Evolutionary conservation across 2,113 vertebrate species (phyloP).

Genomic region (Amblyopsis rosae): DNA sequence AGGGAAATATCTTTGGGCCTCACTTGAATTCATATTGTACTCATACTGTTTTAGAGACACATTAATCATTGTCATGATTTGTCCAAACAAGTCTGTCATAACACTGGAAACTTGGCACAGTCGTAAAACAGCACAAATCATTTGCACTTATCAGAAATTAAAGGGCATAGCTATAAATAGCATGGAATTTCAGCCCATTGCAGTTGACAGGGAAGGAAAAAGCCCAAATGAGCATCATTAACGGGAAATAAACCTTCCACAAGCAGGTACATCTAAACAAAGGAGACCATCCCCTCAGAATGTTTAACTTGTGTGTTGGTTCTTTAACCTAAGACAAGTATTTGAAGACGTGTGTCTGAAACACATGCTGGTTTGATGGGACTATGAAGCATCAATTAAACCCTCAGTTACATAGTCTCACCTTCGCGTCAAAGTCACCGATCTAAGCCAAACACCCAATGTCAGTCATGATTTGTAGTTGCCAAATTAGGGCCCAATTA

Average conservation of each 20-base stretch:
- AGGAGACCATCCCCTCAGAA: conserved; percentile 11
- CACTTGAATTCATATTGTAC: conserved; percentile 17
- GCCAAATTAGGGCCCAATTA: conserved; percentile 64
- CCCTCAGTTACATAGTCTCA: conserved; percentile 28
- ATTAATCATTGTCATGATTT: conserved; percentile 53
- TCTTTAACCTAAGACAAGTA: conserved; percentile 13
- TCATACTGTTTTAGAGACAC: conserved; percentile 32
- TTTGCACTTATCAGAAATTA: conserved; percentile 64
- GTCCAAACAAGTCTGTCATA: conserved; percentile 48
- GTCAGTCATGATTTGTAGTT: conserved; percentile 56
- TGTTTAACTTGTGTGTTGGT: neutral
- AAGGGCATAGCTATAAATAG: conserved; percentile 39
- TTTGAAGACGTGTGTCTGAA: conserved; percentile 8
- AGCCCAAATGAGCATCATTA: conserved; percentile 57
- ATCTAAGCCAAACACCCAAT: conserved; percentile 5
- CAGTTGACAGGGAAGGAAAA: conserved; percentile 39
- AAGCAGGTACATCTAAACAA: conserved; percentile 24
- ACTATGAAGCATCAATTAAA: conserved; percentile 11
- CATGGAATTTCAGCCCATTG: conserved; percentile 31
- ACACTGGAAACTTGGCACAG: conserved; percentile 61
- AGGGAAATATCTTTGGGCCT: conserved; percentile 24
- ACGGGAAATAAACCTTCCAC: conserved; percentile 41
- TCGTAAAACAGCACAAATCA: conserved; percentile 44
- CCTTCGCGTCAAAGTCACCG: conserved; percentile 32
- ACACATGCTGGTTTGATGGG: neutral